Percentiles rank a stretch among this genome's conserved stretches.
These are phyloP conservation scores for Ptyas mucosa DNA, from an alignment of 2,113 vertebrate genomes.

Conservation along the genomic window DNA sequence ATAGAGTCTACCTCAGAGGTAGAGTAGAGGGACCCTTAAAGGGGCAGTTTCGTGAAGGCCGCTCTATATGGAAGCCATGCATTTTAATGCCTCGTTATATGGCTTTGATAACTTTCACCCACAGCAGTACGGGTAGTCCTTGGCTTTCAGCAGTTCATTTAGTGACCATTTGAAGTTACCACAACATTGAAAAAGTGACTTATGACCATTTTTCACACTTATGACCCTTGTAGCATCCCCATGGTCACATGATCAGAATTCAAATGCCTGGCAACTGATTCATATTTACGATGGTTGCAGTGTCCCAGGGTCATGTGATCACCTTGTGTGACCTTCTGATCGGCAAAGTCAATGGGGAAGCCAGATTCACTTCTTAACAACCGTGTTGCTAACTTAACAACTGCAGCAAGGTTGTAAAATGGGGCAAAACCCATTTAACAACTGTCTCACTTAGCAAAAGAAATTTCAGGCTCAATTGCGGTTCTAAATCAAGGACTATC, in stretches of 20 bases:
- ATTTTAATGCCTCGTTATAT: not conserved
- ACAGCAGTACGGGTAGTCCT: not conserved
- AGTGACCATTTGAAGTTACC: not conserved
- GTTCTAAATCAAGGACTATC: not conserved
- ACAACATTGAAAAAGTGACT: not conserved
- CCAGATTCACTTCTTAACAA: not conserved
- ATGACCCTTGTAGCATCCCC: not conserved
- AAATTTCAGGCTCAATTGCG: not conserved
- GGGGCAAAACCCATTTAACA: not conserved
- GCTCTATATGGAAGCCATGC: not conserved
- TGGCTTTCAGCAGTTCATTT: not conserved
- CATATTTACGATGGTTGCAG: not conserved
- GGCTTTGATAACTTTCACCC: not conserved
- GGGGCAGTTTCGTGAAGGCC: not conserved
- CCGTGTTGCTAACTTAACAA: not conserved
- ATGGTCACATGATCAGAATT: not conserved
- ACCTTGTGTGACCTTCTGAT: not conserved
- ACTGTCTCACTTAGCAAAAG: not conserved
- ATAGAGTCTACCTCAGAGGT: not conserved
- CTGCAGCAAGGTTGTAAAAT: not conserved
- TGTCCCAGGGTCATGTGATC: not conserved
- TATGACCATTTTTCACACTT: not conserved
- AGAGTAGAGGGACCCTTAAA: not conserved
- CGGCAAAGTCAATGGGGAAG: not conserved
- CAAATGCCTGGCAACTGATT: not conserved